phyloP scores from a whole-genome alignment of 2,888 invertebrate genomes.

The Polydrusus tereticollis region DNA sequence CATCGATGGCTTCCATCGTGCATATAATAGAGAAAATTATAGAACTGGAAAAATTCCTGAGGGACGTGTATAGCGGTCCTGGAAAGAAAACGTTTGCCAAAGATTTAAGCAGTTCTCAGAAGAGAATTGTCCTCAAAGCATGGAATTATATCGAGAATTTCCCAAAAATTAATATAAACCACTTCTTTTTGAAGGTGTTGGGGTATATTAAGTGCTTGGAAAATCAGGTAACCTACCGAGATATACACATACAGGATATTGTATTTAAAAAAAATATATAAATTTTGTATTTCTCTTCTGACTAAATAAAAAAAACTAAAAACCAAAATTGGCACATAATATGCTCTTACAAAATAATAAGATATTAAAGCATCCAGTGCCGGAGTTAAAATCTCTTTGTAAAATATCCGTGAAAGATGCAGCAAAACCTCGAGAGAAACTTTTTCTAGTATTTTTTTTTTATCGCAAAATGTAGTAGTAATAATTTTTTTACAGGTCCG shows the following conservation, averaged over 20 bases:
- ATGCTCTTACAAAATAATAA: too few species aligned
- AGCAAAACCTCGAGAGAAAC: too few species aligned
- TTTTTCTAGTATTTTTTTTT: too few species aligned
- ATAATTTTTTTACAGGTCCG: too few species aligned
- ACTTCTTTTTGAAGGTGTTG: constrained; percentile 63
- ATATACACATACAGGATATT: background rate
- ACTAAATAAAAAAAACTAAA: too few species aligned
- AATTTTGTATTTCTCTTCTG: too few species aligned
- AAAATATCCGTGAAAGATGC: too few species aligned
- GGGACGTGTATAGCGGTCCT: constrained; percentile 56
- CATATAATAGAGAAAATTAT: constrained; percentile 62
- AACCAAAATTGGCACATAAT: too few species aligned
- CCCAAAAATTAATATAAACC: constrained; percentile 64
- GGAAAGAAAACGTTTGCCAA: constrained; percentile 61
- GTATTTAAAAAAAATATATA: too few species aligned
- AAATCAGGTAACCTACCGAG: constrained; percentile 62
- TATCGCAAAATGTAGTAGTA: too few species aligned
- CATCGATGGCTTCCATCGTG: constrained; percentile 51
- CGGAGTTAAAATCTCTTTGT: too few species aligned
- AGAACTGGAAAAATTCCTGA: constrained; percentile 62
- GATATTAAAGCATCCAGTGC: too few species aligned
- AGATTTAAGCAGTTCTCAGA: constrained; percentile 63
- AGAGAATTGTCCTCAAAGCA: constrained; percentile 63
- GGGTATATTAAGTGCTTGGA: constrained; percentile 66
- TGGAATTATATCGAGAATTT: constrained; percentile 64